Percentiles rank a stretch among this genome's conserved stretches.
phyloP scores from a whole-genome alignment of 2,113 vertebrate genomes.

The Regulus satrapa region DNA sequence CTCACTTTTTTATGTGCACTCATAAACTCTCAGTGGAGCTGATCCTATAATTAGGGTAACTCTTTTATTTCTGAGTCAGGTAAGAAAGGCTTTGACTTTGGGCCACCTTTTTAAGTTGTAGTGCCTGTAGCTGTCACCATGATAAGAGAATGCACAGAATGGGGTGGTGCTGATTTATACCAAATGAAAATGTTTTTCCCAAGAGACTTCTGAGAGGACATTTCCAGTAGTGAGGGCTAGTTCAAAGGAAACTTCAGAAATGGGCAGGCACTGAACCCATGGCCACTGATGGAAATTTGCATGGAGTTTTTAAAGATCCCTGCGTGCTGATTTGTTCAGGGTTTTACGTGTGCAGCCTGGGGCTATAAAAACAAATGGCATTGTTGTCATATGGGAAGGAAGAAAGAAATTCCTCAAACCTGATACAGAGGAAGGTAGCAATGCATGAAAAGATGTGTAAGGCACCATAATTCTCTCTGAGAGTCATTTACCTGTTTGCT shows the following conservation, averaged over 20 bases:
- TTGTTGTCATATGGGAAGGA: neutral
- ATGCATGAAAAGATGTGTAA: neutral
- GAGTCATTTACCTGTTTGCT: neutral
- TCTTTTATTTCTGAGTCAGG: neutral
- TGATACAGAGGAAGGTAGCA: neutral
- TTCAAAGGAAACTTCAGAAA: neutral
- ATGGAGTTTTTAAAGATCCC: neutral
- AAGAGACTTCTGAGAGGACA: neutral
- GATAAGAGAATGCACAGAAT: neutral
- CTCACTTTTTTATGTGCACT: neutral
- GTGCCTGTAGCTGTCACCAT: accelerated
- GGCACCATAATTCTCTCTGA: neutral
- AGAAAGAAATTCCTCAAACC: neutral
- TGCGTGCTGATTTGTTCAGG: accelerated
- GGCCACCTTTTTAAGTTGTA: neutral
- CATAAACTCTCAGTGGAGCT: neutral
- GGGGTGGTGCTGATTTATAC: neutral
- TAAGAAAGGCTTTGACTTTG: neutral
- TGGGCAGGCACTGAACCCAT: accelerated
- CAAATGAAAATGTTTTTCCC: neutral
- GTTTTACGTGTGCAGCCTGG: neutral
- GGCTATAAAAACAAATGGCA: neutral
- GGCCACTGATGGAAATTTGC: neutral
- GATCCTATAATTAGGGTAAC: neutral
- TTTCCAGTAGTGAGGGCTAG: neutral